Evolutionary conservation across 2,888 invertebrate species (phyloP), one percentile per base, ranked within the genome.

Genomic region (Lymantria dispar): DNA sequence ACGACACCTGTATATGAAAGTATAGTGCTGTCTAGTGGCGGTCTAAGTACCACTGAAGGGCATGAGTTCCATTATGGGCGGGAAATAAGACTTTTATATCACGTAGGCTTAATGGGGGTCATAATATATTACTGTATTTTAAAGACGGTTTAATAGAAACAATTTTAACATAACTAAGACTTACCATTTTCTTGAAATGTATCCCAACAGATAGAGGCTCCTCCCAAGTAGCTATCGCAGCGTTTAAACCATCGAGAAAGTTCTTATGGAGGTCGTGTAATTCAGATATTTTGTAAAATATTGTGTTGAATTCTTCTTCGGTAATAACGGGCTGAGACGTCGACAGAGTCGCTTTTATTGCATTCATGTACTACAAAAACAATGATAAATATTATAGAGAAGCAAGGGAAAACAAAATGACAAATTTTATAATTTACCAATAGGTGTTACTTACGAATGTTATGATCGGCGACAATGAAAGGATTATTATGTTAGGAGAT

Each of bases 271-370:
- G 92, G 45, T 93, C 93, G 74, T 96, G 95, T 44, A 98, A 91
- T 70, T 98, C 97, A 0, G 97, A 96, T 81, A 98, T 97, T 88
- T 97, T 97, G 80, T 96, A 97, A 86, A 98, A 98, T 79, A 98
- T 98, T 8, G 96, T 95, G 62, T 95, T 95, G 77, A 97, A 96
- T 79, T 98, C 98, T 59, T 96, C 96, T 74, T 96, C 95, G 0
- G 96, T 95, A 73, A 98, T 96, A 55, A 98, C 96, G 43, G 97
- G 97, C 81, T 97, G 97, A 9, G 97, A 97, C 50, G 97, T 96
- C 43, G 95, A 94, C 56, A 97, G 88, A 10, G 97, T 97, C 43
- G 97, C 96, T 81, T 97, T 96, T 67, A 98, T 95, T 14, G 97
- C 97, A 77, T 97, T 96, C 95, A 97, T 97, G 76, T 98, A 98